Conservation (phyloP, 1,140 invertebrate genomes). For the Phocides pigmalion region DNA sequence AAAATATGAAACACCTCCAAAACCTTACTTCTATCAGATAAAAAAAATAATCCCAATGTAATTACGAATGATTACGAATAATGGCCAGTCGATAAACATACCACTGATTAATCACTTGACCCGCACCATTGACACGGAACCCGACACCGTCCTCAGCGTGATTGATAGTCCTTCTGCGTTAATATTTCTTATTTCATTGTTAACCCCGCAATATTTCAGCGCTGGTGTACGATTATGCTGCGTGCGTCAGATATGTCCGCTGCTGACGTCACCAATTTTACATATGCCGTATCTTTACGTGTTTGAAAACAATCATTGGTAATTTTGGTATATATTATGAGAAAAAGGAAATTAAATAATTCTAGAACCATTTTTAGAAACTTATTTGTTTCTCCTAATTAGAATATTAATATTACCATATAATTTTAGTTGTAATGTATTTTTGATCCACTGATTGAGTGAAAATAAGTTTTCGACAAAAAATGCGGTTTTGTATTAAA, state of each 20-base stretch:
- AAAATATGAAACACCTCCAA: no score
- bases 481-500: no score
- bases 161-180: conserved; percentile 45
- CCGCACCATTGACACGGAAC: conserved; percentile 37
- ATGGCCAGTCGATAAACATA: conserved; percentile 11
- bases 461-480: no score
- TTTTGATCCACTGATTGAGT: no score
- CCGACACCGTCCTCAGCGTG: conserved; percentile 34
- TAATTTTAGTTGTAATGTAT: no score
- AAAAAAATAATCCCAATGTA: neutral
- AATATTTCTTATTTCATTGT: conserved; percentile 60
- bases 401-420: no score
- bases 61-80: conserved; percentile 13
- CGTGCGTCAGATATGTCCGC: conserved; percentile 14
- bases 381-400: no score
- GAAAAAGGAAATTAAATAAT: no score
- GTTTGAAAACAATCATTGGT: no score
- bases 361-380: no score
- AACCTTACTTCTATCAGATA: neutral
- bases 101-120: conserved; percentile 33
- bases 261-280: conserved; percentile 12
- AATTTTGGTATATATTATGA: no score
- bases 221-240: conserved; percentile 32
- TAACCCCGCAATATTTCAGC: conserved; percentile 47
- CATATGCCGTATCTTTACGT: no score